Percentiles rank a stretch among this genome's conserved stretches.
Conservation (phyloP, 2,113 vertebrate species). For the Dinomys branickii region DNA sequence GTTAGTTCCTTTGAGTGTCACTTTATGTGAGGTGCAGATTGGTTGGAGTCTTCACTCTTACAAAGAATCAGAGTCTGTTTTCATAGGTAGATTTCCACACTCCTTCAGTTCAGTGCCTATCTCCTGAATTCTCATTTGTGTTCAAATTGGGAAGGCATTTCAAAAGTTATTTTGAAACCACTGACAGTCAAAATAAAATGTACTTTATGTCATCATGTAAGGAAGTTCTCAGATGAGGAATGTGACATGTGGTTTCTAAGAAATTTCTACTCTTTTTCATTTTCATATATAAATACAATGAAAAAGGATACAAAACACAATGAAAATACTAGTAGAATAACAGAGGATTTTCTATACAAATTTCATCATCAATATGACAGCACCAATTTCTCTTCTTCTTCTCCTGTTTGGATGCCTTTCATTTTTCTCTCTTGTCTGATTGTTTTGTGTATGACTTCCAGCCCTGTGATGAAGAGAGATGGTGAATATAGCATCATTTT, state of each 20-base stretch:
- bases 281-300: background rate
- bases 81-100: background rate
- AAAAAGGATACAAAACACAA: background rate
- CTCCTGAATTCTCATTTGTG: background rate
- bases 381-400: background rate
- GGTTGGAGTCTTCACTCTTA: background rate
- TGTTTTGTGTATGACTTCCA: background rate
- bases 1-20: background rate
- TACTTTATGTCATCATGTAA: background rate
- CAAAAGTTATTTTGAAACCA: background rate
- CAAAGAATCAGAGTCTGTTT: background rate
- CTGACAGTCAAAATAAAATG: background rate
- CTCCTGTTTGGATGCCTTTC: background rate
- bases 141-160: background rate
- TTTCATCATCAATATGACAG: background rate
- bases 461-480: background rate
- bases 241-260: background rate
- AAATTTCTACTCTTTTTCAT: background rate
- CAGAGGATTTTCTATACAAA: background rate
- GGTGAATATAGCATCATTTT: background rate
- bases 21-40: background rate
- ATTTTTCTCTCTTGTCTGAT: background rate
- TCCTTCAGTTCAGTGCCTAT: background rate
- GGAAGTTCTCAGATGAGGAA: background rate
- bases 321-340: background rate